A percentile compares a stretch with the other conserved stretches of the same genome.
These are phyloP conservation scores for Colaptes auratus DNA, from an alignment of 2,113 vertebrate species.

Conservation along the genomic window DNA sequence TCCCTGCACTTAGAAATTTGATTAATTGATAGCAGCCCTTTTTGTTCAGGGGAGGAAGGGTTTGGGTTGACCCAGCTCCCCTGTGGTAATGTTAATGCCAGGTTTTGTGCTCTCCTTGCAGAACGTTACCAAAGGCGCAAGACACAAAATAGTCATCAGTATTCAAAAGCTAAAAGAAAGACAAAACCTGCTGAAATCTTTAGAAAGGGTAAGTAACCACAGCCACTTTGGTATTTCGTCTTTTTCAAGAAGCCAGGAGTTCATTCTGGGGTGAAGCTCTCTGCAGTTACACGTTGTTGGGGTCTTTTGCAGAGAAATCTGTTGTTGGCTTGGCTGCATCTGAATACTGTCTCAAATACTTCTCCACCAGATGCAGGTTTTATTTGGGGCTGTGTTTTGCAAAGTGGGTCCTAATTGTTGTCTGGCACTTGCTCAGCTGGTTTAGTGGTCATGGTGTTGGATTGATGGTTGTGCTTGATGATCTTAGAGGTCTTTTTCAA, in stretches of 20 bases:
- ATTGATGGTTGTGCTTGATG: no score
- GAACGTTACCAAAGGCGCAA: slow-evolving; percentile 98
- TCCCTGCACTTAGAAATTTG: neutral
- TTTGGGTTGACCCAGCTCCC: neutral
- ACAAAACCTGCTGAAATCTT: slow-evolving; percentile 91
- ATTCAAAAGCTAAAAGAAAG: slow-evolving; percentile 98
- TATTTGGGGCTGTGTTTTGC: neutral
- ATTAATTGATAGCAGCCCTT: neutral
- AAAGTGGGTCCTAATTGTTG: neutral
- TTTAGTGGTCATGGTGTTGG: no score
- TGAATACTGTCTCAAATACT: neutral
- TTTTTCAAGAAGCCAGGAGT: neutral
- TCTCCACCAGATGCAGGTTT: neutral
- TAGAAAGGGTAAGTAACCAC: slow-evolving; percentile 91
- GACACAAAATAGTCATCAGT: slow-evolving; percentile 99
- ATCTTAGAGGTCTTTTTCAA: no score
- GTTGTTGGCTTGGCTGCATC: neutral
- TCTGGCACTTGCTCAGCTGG: fast-evolving
- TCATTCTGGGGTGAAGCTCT: neutral
- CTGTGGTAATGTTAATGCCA: neutral
- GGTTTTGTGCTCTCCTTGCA: slow-evolving; percentile 65
- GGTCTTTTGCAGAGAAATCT: neutral
- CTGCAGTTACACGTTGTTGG: neutral
- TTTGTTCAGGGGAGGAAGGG: neutral
- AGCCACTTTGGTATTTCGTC: neutral